A percentile compares a stretch with the other conserved stretches of the same genome.
Conservation (phyloP, 1,140 invertebrate species). For the Muscidifurax raptorellus region DNA sequence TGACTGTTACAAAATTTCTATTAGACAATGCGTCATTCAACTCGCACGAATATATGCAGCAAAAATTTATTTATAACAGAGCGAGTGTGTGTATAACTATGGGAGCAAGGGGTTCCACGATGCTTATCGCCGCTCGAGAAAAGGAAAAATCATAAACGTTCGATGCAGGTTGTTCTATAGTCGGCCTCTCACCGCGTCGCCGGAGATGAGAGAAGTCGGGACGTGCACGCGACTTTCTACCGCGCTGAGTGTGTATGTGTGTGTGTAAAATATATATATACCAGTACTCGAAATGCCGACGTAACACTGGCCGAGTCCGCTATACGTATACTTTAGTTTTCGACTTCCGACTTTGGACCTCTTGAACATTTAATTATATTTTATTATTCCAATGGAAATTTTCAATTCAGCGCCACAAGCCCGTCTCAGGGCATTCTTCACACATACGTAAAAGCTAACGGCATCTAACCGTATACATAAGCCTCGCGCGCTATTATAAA, state of each 20-base stretch:
- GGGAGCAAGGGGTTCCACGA: background rate
- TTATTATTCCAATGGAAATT: too few species aligned
- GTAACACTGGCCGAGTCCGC: background rate
- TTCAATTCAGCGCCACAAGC: too few species aligned
- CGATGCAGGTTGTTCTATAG: background rate
- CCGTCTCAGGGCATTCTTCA: background rate
- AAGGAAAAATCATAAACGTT: slow-evolving; percentile 13
- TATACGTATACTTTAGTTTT: too few species aligned
- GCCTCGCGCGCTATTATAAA: background rate
- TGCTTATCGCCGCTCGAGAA: background rate
- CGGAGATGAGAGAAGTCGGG: background rate
- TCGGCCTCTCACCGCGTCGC: slow-evolving; percentile 9
- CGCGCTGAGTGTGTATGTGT: background rate
- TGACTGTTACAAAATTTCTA: background rate
- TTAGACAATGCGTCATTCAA: background rate
- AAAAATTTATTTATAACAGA: background rate
- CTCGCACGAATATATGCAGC: too few species aligned
- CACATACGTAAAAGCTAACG: background rate
- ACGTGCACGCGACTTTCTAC: background rate
- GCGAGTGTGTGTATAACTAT: background rate
- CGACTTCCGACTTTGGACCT: too few species aligned
- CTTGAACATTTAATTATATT: too few species aligned
- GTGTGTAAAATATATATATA: background rate
- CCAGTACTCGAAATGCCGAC: slow-evolving; percentile 16
- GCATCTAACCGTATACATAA: too few species aligned